These are phyloP conservation scores for Eriocheir sinensis DNA, from an alignment of 1,140 invertebrate species.

Conservation along the genomic window DNA sequence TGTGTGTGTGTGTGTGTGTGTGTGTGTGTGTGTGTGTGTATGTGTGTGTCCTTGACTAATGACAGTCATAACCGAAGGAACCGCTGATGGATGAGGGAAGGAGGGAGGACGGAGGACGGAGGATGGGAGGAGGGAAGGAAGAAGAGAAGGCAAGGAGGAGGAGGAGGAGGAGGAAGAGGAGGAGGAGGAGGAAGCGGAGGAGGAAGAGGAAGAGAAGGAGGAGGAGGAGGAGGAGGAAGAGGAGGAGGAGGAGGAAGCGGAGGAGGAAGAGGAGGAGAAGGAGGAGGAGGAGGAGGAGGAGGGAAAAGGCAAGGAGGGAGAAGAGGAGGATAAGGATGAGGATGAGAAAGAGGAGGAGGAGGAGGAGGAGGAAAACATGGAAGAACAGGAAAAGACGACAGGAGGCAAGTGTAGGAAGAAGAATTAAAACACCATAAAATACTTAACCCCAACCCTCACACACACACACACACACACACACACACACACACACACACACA, in stretches of 20 bases:
- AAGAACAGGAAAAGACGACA: background rate
- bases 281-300: background rate
- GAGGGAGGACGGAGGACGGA: background rate
- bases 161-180: background rate
- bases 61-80: constrained; percentile 3
- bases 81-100: background rate
- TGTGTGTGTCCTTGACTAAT: constrained; percentile 6
- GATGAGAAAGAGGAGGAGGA: background rate
- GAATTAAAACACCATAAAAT: no score
- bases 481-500: constrained; percentile 17
- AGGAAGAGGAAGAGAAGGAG: background rate
- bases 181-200: no score
- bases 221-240: background rate
- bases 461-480: constrained; percentile 29
- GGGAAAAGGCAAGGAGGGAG: background rate
- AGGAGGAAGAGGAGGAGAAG: no score
- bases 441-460: background rate
- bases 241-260: background rate
- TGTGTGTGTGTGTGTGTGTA: constrained; percentile 23
- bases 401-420: no score
- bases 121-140: background rate
- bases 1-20: constrained; percentile 22
- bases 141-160: background rate
- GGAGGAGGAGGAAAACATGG: background rate
- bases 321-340: background rate